These are phyloP conservation scores for Oxygymnocypris stewartii DNA, from an alignment of 2,113 vertebrate species.

Conservation along the genomic window DNA sequence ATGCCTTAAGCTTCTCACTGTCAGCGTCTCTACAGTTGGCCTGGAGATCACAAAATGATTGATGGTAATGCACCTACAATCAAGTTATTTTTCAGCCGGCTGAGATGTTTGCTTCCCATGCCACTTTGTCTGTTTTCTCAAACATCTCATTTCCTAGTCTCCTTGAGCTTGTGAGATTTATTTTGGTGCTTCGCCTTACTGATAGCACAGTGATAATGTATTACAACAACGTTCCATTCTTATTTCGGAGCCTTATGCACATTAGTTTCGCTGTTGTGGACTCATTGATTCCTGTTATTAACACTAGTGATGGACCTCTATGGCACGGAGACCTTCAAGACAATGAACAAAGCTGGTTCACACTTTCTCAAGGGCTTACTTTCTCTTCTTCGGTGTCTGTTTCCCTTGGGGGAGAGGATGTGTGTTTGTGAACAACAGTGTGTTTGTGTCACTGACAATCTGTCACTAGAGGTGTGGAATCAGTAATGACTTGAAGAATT, in stretches of 20 bases:
- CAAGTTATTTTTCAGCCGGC: neutral
- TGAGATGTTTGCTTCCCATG: neutral
- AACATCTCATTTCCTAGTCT: neutral
- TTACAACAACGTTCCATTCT: neutral
- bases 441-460: conserved; percentile 38
- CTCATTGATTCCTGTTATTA: conserved; percentile 2
- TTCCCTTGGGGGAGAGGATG: conserved; percentile 6
- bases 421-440: neutral
- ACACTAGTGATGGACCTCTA: neutral
- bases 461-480: conserved; percentile 20
- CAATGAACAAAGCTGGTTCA: conserved; percentile 3
- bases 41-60: conserved; percentile 10
- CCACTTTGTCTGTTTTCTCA: neutral
- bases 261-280: conserved; percentile 26
- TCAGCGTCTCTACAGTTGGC: neutral
- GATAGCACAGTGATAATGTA: conserved; percentile 43
- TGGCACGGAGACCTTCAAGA: neutral
- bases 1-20: conserved; percentile 45
- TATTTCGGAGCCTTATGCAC: neutral
- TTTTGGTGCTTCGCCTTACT: conserved; percentile 28
- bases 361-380: conserved; percentile 47
- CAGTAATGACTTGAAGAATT: conserved; percentile 9
- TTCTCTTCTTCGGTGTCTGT: conserved; percentile 27
- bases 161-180: neutral
- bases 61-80: neutral